phyloP scores from a whole-genome alignment of 2,888 invertebrate genomes.

The Drosophila percnosoma region DNA sequence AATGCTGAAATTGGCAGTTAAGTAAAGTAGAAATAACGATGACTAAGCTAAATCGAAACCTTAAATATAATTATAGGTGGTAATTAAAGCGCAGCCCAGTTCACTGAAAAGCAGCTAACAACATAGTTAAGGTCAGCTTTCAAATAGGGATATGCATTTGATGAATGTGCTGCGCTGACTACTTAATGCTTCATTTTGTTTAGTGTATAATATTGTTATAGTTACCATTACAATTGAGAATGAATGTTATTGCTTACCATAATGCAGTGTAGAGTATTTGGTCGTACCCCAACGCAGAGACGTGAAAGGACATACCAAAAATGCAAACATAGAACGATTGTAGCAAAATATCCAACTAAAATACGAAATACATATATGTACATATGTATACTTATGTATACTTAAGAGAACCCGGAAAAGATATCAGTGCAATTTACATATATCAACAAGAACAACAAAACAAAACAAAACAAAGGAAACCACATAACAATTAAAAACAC shows the following conservation, averaged over 20 bases:
- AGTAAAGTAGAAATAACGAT: constrained; percentile 50
- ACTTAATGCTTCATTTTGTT: constrained; percentile 66
- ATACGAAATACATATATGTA: constrained; percentile 19
- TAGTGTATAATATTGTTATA: constrained; percentile 70
- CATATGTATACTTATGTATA: constrained; percentile 20
- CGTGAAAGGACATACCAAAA: constrained; percentile 13
- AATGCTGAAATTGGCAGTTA: constrained; percentile 79
- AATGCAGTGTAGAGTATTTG: constrained; percentile 34
- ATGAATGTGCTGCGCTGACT: constrained; percentile 20
- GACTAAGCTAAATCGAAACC: constrained; percentile 27
- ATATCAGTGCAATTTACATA: constrained; percentile 74
- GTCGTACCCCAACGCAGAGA: background rate
- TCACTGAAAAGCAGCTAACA: constrained; percentile 1
- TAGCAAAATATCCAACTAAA: constrained; percentile 47
- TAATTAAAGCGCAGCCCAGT: constrained; percentile 24
- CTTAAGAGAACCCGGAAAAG: constrained; percentile 45
- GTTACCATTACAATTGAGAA: constrained; percentile 49
- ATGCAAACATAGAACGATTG: constrained; percentile 44
- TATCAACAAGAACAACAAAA: constrained; percentile 54
- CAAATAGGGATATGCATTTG: background rate
- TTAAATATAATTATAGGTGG: constrained; percentile 24
- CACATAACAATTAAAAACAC: constrained; percentile 34
- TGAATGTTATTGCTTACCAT: constrained; percentile 52
- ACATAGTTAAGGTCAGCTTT: background rate
- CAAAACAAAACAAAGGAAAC: constrained; percentile 30